These are phyloP conservation scores for Geothlypis trichas DNA, from an alignment of 2,113 vertebrate species.

Conservation along the genomic window DNA sequence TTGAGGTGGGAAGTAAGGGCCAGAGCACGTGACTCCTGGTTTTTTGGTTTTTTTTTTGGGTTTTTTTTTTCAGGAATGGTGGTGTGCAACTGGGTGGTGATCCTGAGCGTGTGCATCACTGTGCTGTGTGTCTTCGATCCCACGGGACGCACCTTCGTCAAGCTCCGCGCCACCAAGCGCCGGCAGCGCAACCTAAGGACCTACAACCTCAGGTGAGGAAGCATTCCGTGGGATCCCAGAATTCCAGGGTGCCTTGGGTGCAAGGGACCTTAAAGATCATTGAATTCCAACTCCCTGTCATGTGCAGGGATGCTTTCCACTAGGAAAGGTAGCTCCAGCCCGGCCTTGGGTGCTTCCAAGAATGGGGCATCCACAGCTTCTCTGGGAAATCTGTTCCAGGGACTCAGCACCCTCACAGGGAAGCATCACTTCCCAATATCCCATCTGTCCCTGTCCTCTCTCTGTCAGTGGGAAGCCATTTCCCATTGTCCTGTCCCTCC, in stretches of 20 bases:
- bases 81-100: slow-evolving; percentile 98
- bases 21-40: not conserved
- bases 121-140: slow-evolving; percentile 97
- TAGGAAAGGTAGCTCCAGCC: too few species aligned
- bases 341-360: not conserved
- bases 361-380: not conserved
- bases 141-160: slow-evolving; percentile 96
- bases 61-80: slow-evolving; percentile 84
- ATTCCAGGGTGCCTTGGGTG: not conserved
- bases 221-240: rapidly evolving
- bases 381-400: not conserved
- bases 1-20: not conserved
- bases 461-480: not conserved
- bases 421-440: not conserved
- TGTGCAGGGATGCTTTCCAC: not conserved
- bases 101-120: slow-evolving; percentile 95
- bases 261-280: not conserved
- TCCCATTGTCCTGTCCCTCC: rapidly evolving
- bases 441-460: not conserved
- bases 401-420: not conserved
- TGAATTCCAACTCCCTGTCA: rapidly evolving
- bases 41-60: too few species aligned
- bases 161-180: slow-evolving; percentile 93
- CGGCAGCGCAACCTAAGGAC: slow-evolving; percentile 94
- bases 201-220: slow-evolving; percentile 88